Base-by-base conservation (phyloP, 2,888 invertebrate species). In the Copidosoma aretas region DNA sequence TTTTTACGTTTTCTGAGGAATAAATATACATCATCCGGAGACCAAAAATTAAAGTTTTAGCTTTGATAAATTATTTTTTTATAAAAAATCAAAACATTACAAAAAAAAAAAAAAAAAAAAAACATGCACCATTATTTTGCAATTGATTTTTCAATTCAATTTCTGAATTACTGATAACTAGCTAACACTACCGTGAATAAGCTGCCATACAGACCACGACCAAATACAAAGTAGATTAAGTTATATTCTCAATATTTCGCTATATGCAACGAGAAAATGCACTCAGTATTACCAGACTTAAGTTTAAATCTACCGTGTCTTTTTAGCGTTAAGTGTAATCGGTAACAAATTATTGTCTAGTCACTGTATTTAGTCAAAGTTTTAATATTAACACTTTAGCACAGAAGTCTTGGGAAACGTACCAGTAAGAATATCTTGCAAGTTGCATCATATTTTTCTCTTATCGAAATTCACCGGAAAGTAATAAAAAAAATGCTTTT, bases 161-260 rank as follows among this genome's bases (percentile, higher is more conserved):
- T 65, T 67, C 43, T 22, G 19, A 67, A 62, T 62, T 60, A 32
- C 51, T 43, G 22, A 52, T 32, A 21, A 70, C 71, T 71, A 73
- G 71, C 68, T 70, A 73, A 69, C 70, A 75, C 73, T 75, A 71
- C 71, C 78, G 79, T 79, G 79, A 75, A 79, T 78, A 61, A 63
- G 78, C 73, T 79, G 78, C 78, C 78, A 79, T 79, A 78, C 62
- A 70, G 70, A 70, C n/a, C 75, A 76, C 74, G 74, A 64, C 75
- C 71, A 76, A 70, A 58, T 65, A 70, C 52, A 61, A 67, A 49
- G 57, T 71, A 71, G 63, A 22, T 21, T 68, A 66, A 64, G 61
- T 67, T 63, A 66, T 22, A 39, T 32, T 32, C 3, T 32, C 39
- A 59, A 46, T 19, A 49, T 49, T 49, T 49, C 8, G 14, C 52